Percentiles rank a stretch among this genome's conserved stretches.
phyloP scores from a whole-genome alignment of 1,140 invertebrate genomes.

The Goniozus legneri region DNA sequence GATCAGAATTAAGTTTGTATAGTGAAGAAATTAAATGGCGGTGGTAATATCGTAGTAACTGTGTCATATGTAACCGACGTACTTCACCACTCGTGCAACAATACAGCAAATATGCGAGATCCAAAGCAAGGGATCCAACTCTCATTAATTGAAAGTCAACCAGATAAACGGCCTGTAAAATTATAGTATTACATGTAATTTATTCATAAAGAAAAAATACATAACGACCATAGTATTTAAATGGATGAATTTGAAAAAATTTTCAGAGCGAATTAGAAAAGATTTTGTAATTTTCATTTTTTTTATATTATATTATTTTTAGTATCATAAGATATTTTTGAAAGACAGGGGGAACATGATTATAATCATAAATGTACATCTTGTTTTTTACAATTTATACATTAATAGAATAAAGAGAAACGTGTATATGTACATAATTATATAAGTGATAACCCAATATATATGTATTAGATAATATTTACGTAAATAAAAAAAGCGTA shows the following conservation, averaged over 20 bases:
- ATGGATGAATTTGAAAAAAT: no score
- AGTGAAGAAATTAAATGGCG: slow-evolving; percentile 57
- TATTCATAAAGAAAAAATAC: no score
- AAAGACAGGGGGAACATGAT: no score
- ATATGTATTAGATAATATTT: slow-evolving; percentile 5
- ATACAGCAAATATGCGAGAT: slow-evolving; percentile 65
- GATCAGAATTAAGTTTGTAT: slow-evolving; percentile 46
- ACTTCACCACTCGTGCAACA: slow-evolving; percentile 63
- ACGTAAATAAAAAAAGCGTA: slow-evolving; percentile 27
- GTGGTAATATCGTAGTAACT: slow-evolving; percentile 60
- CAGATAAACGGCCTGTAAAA: slow-evolving; percentile 59
- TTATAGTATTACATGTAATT: slow-evolving; percentile 14
- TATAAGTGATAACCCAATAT: background rate
- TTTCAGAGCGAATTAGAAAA: no score
- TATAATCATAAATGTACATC: no score
- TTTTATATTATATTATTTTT: no score
- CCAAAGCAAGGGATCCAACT: slow-evolving; percentile 66
- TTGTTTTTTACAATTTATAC: background rate
- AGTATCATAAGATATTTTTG: no score
- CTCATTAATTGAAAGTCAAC: slow-evolving; percentile 69
- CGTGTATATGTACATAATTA: background rate
- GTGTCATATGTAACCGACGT: slow-evolving; percentile 56
- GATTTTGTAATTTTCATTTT: no score
- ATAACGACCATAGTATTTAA: no score
- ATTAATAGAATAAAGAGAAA: background rate